Base-by-base conservation (phyloP, 2,113 vertebrate genomes). In the Dolichallabes microphthalmus region DNA sequence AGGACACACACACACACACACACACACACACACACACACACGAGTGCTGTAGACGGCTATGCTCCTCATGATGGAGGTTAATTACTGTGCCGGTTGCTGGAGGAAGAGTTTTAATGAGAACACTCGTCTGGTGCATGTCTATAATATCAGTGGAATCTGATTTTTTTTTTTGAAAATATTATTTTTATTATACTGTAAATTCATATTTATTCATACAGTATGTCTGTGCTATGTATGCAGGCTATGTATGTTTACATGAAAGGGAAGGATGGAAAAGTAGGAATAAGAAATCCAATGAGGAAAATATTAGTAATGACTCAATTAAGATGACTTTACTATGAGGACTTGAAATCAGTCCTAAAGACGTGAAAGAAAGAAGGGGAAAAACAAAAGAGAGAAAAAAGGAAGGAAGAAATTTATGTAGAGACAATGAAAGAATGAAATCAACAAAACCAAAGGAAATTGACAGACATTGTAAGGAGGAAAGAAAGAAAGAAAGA, bases 101-200 rank as follows among this genome's bases (percentile, higher is more conserved):
- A 75, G 19, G 69, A 75, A 19, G 69, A 75, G 32, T 52, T 84
- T 82, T 75, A 84, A 75, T 84, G 69, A 84, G 69, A 75, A 75
- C 55, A 45, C 30, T 74, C 32, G 25, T 81, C 61, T 76, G 73
- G 25, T 74, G 50, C 25, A 55, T 76, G 50, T 76, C 25, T 76
- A 11, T 53, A 25, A 75, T 53, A 13, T 75, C 12, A 3, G 13
- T 6, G 14, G 45, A 78, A 30, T 20, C 52, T 58, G 27, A 77
- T 55, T 52, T 55, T 55, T 75, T 77, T 32, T 20, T 57, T 3
- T 6, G 9, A 4, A 35, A 9, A 57, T 32, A 30, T 55, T 1
- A 9, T 32, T 77, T 57, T 77, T 57, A 77, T 55, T 32, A 32
- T 52, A 39, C 39, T 39, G 39, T 6, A 53, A 53, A 2, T 53